These are phyloP conservation scores for Pipistrellus pygmaeus DNA, from an alignment of 2,797 vertebrate species.

Conservation along the genomic window DNA sequence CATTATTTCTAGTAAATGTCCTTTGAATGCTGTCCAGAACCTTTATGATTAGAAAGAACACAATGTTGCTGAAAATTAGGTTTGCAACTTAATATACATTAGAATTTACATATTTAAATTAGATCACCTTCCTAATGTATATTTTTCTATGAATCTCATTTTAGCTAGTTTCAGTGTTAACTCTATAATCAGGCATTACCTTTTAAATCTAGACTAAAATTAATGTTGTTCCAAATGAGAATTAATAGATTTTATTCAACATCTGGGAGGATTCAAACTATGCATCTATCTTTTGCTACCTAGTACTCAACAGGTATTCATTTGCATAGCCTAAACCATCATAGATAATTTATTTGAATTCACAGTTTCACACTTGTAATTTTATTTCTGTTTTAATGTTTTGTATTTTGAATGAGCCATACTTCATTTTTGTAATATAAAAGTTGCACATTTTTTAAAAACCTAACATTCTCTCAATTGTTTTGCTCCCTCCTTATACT, in stretches of 20 bases:
- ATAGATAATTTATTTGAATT: slow-evolving; percentile 54
- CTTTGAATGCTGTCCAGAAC: neutral
- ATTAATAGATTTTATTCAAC: neutral
- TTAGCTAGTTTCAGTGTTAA: slow-evolving; percentile 44
- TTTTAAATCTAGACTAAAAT: slow-evolving; percentile 43
- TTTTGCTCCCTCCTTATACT: neutral
- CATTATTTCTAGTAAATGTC: slow-evolving; percentile 23
- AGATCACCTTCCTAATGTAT: neutral
- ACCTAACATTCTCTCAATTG: neutral
- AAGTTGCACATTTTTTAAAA: neutral
- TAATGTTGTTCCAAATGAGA: neutral
- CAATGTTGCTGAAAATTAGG: neutral
- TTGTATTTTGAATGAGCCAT: neutral
- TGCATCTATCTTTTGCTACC: neutral
- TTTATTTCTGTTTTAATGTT: slow-evolving; percentile 31
- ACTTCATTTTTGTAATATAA: slow-evolving; percentile 5
- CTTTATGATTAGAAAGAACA: neutral
- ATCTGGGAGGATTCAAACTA: slow-evolving; percentile 16
- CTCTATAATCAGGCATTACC: neutral
- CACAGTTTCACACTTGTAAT: neutral
- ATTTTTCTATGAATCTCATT: neutral
- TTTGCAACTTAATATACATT: slow-evolving; percentile 10
- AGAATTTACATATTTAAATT: neutral
- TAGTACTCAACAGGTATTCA: neutral
- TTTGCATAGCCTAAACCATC: neutral